phyloP scores from a whole-genome alignment of 2,797 vertebrate species.

The Arnoldichthys spilopterus region DNA sequence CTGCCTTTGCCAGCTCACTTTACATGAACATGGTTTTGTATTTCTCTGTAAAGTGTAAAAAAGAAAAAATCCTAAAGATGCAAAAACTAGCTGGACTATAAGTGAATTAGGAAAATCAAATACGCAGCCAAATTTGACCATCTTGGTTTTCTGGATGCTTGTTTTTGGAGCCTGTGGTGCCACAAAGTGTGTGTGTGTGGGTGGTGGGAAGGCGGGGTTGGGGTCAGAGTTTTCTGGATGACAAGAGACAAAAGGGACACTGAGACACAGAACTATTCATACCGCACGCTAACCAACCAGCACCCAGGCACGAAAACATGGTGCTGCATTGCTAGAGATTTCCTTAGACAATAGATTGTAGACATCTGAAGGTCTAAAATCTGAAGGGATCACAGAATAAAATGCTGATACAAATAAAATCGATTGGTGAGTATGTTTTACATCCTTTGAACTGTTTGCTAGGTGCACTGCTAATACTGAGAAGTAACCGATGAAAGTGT shows the following conservation, averaged over 20 bases:
- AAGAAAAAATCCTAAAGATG: too few species aligned
- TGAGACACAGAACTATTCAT: slow-evolving; percentile 50
- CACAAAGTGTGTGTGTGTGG: not conserved
- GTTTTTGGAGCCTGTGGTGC: not conserved
- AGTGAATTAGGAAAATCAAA: too few species aligned
- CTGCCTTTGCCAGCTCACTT: too few species aligned
- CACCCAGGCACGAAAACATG: not conserved
- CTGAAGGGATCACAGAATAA: not conserved
- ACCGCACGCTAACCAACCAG: not conserved
- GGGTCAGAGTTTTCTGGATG: slow-evolving; percentile 45
- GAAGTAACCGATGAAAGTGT: not conserved
- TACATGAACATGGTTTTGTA: too few species aligned
- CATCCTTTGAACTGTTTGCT: not conserved
- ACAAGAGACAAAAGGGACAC: slow-evolving; percentile 36
- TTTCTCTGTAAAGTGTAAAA: too few species aligned
- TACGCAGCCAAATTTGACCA: too few species aligned
- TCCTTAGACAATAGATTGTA: not conserved
- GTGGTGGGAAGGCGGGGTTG: not conserved
- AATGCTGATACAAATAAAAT: not conserved
- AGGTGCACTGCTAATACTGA: not conserved
- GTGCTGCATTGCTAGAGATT: not conserved
- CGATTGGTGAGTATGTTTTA: not conserved
- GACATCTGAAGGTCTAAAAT: not conserved
- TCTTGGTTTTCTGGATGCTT: not conserved
- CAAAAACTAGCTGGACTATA: too few species aligned